Base-by-base conservation (phyloP, 2,113 vertebrate genomes). In the Australoheros scitulus region DNA sequence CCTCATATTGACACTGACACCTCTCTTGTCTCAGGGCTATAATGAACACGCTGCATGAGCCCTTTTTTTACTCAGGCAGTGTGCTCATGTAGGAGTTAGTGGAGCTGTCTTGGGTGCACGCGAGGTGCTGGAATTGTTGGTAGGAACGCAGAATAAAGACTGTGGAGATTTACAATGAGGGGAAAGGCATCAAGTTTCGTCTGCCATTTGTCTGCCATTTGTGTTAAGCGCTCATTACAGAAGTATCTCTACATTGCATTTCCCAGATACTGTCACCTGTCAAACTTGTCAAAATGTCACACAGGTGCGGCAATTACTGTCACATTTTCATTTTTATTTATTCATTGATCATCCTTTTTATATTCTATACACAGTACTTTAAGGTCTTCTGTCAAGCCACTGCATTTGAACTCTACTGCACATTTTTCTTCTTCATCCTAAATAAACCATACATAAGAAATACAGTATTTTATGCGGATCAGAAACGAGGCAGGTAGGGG, bases 1-100 rank as follows among this genome's bases (percentile, higher is more conserved):
- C 64, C 55, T 41, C 64, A 17, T 52, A 81, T 74, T 74, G 82
- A 90, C 64, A 52, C 6, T 50, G 85, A 83, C 88, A 79, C 89
- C 82, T 74, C 87, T 82, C 63, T 76, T 17, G 5, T 87, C 63
- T 88, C 78, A 2, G 57, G 87, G 85, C 52, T 52, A 61, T 79
- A 80, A 89, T 14, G 83, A 91, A 79, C 47, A 52, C 79, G 38
- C 68, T 52, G 65, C 65, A 29, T 58, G 81, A 63, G 32, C 24
- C 75, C 43, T 61, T 55, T 32, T 36, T 34, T 50, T 15, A 36
- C 41, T 47, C 65, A 41, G 52, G 59, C 80, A 20, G n/a, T 18
- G 63, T 38, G 56, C 61, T 76, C 18, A 24, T 38, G 74, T 70
- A 34, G 47, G 24, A 65, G 79, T 65, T 56, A 50, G n/a, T 3